Percentiles rank a stretch among this genome's conserved stretches.
Evolutionary conservation across 37 sponge, comb jelly and placozoan species (phyloP).

Genomic region (Ephydatia muelleri): DNA sequence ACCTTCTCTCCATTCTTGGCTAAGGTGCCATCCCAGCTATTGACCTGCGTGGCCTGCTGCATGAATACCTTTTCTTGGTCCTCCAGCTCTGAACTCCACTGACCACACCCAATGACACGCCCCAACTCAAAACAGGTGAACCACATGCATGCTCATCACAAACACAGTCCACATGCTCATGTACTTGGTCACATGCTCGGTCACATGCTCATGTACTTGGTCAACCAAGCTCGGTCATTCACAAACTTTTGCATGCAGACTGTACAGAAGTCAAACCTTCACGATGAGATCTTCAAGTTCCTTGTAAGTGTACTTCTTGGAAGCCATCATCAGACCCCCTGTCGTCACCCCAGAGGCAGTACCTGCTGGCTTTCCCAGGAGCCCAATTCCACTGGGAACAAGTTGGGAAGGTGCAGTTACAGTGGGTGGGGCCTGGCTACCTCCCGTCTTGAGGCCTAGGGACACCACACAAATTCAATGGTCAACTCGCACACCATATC

Average conservation of each 20-base stretch:
- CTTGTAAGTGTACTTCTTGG: conserved; percentile 82
- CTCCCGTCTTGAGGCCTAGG: background rate
- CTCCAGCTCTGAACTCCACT: conserved; percentile 94
- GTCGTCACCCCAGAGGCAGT: background rate
- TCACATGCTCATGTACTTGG: background rate
- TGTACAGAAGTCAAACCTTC: conserved; percentile 41
- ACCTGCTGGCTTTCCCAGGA: background rate
- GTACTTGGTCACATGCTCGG: no score
- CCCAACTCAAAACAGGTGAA: background rate
- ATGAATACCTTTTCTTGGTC: conserved; percentile 93
- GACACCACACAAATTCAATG: background rate
- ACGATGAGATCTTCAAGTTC: conserved; percentile 91
- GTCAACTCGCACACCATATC: background rate
- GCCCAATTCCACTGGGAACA: background rate
- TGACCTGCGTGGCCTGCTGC: conserved; percentile 84
- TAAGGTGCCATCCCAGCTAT: conserved; percentile 85
- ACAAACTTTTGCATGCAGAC: background rate
- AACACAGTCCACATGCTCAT: background rate
- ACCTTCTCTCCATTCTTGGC: conserved; percentile 88
- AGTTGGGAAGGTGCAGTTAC: background rate
- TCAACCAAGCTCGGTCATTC: background rate
- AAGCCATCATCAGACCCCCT: no score
- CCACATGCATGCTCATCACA: background rate
- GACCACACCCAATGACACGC: background rate
- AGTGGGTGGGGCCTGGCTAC: background rate